Conservation (phyloP, 1,140 invertebrate species). For the Rhopalosiphum padi region DNA sequence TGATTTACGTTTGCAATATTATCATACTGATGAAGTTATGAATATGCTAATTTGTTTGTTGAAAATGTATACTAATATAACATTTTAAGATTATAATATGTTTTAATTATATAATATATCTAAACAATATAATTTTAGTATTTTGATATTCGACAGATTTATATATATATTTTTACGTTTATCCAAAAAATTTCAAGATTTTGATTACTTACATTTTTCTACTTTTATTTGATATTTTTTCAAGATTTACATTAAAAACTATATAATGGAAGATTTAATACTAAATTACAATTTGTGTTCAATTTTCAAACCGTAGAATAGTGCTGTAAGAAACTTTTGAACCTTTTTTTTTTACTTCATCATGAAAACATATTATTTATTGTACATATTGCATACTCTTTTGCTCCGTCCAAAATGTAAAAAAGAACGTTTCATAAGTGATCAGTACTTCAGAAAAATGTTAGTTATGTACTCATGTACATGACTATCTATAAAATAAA, state of each 20-base stretch:
- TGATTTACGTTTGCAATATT: too few species aligned
- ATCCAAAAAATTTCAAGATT: background rate
- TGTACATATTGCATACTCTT: background rate
- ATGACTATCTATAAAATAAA: background rate
- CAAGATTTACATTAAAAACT: background rate
- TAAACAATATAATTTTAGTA: background rate
- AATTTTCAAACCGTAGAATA: background rate
- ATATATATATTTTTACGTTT: too few species aligned
- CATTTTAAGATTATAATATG: too few species aligned
- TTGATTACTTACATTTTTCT: background rate
- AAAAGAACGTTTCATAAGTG: background rate
- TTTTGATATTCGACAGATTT: background rate
- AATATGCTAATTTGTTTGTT: background rate
- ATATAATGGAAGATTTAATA: background rate
- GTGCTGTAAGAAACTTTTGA: background rate
- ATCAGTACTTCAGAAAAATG: background rate
- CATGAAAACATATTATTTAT: background rate
- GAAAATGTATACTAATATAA: background rate
- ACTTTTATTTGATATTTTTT: background rate
- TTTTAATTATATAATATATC: background rate
- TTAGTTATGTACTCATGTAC: background rate
- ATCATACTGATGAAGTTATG: too few species aligned
- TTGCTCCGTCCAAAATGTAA: background rate
- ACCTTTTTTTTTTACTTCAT: background rate
- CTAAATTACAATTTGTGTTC: constrained; percentile 3